Conservation (phyloP, 2,113 vertebrate species). For the Lethenteron reissneri region DNA sequence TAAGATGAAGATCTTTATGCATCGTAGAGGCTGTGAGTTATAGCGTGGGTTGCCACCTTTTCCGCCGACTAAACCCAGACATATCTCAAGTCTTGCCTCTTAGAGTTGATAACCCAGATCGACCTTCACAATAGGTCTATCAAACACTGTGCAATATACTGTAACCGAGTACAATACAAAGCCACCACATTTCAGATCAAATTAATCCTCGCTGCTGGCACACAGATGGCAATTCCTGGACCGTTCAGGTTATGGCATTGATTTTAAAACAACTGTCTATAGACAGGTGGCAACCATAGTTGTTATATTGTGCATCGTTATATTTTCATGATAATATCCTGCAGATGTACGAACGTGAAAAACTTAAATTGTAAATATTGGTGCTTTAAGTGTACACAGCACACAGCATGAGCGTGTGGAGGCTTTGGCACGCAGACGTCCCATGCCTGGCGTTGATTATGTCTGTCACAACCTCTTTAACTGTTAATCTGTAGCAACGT, state of each 20-base stretch:
- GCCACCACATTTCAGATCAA: too few species aligned
- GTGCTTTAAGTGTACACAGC: background rate
- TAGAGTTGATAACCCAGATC: background rate
- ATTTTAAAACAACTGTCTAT: too few species aligned
- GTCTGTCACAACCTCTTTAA: background rate
- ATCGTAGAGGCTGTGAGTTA: background rate
- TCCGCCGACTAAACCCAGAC: background rate
- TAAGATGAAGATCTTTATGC: background rate
- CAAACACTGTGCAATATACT: too few species aligned
- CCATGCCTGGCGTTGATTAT: background rate
- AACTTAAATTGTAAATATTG: too few species aligned
- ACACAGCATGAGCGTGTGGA: background rate
- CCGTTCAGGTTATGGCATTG: too few species aligned
- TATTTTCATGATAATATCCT: too few species aligned
- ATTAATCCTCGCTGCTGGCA: too few species aligned
- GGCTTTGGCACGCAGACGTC: background rate
- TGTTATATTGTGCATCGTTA: too few species aligned
- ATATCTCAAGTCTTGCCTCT: background rate
- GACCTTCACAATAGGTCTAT: background rate
- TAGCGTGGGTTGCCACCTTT: background rate
- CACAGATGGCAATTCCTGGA: too few species aligned
- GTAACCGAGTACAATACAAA: too few species aligned
- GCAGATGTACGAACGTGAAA: too few species aligned
- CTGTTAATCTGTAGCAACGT: background rate
- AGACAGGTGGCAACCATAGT: too few species aligned